A percentile compares a stretch with the other conserved stretches of the same genome.
Evolutionary conservation across 2,113 vertebrate species (phyloP).

Genomic region (Thamnaconus septentrionalis): DNA sequence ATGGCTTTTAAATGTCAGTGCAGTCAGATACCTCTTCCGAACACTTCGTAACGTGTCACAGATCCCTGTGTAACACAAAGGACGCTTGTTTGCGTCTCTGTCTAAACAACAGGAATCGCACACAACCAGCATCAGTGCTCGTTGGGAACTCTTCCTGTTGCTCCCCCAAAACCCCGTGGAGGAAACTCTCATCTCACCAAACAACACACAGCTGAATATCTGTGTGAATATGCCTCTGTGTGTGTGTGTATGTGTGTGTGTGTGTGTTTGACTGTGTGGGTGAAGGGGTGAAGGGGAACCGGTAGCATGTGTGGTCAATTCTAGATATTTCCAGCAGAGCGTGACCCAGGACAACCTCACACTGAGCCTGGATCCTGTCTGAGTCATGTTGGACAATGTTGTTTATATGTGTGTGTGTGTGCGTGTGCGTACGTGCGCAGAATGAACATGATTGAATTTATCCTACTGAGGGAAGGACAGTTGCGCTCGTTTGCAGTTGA

Average conservation of each 20-base stretch:
- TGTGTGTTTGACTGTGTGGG: slow-evolving; percentile 25
- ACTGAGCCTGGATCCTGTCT: slow-evolving; percentile 68
- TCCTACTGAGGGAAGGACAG: slow-evolving; percentile 41
- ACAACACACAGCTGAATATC: slow-evolving; percentile 30
- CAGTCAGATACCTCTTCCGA: too few relatives aligned
- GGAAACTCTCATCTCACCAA: slow-evolving; percentile 32
- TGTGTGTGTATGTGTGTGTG: slow-evolving; percentile 12
- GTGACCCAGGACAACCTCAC: slow-evolving; percentile 63
- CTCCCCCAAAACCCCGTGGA: slow-evolving; percentile 15
- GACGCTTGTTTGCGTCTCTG: too few relatives aligned
- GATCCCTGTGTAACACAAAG: too few relatives aligned
- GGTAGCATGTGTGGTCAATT: slow-evolving; percentile 74
- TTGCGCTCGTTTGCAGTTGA: slow-evolving; percentile 42
- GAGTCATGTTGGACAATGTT: slow-evolving; percentile 42
- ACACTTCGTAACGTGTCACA: too few relatives aligned
- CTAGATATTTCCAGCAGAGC: slow-evolving; percentile 61
- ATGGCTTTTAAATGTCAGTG: too few relatives aligned
- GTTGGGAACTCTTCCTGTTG: slow-evolving; percentile 8
- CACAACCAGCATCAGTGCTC: slow-evolving; percentile 9
- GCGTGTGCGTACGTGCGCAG: slow-evolving; percentile 20
- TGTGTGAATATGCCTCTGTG: slow-evolving; percentile 10
- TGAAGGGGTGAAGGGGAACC: slow-evolving; percentile 49
- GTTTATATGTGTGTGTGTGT: slow-evolving; percentile 28
- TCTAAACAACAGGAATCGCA: too few relatives aligned
- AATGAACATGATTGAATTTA: slow-evolving; percentile 44